Evolutionary conservation across 2,797 vertebrate genomes (phyloP), one percentile per base, ranked within the genome.

Genomic region (Hemitrygon akajei): DNA sequence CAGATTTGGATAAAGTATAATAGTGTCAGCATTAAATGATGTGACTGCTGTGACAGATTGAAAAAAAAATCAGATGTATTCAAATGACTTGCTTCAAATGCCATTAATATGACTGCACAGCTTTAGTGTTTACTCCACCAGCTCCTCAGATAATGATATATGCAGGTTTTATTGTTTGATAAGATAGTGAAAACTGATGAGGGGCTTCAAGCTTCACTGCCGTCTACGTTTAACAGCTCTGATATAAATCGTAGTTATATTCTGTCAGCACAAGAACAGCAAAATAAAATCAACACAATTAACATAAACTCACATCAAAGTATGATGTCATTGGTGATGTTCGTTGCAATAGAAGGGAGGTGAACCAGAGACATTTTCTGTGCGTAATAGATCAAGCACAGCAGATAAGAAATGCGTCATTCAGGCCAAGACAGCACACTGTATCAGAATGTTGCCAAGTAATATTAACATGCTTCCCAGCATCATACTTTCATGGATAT

Each of bases 231-330:
- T 93, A 93, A 75, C 47, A 93, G 91, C 91, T 91, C 69, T 75
- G 22, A 47, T 37, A 71, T 76, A 56, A 93, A 93, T 18, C 71
- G 25, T 56, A 92, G 75, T 76, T 76, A 76, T 93, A 93, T 93
- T 93, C 91, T 93, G 91, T 75, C 91, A 75, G 47, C 14, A 7
- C 47, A 56, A 40, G 69, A 76, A 93, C 25, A 76, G 14, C 91
- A 58, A 93, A 30, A 93, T 93, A 37, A 93, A 93, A 93, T 75
- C 71, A 93, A 93, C 71, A 75, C 6, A 10, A 93, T 93, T 93
- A 93, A 40, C 91, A 93, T 93, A 76, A 75, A 75, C 71, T 93
- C 91, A 93, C 71, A 93, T 93, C 71, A 93, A 93, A 93, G 73
- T 93, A 76, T 93, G 73, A 25, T 76, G 91, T 76, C 69, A 76